These are phyloP conservation scores for Lithobates sylvaticus DNA, from an alignment of 2,797 vertebrate species.

Conservation along the genomic window DNA sequence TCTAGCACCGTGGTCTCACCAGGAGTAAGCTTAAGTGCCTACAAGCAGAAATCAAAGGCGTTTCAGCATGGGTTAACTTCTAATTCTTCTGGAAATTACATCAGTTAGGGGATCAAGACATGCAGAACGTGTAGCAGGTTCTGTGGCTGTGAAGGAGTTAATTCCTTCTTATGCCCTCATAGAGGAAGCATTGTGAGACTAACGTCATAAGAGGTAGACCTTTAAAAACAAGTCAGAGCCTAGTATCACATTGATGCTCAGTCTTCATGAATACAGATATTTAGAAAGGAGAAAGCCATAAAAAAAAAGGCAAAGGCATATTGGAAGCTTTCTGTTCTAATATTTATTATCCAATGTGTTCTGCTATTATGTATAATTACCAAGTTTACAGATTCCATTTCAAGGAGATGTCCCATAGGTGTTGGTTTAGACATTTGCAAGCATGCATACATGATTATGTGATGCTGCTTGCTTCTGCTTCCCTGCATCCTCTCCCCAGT, in stretches of 20 bases:
- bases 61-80: constrained; percentile 8
- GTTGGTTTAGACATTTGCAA: constrained; percentile 47
- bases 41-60: background rate
- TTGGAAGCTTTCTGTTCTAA: constrained; percentile 15
- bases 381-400: constrained; percentile 61
- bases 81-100: background rate
- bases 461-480: background rate
- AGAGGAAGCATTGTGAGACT: constrained; percentile 25
- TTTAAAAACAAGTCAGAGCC: constrained; percentile 40
- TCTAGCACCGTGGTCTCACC: constrained; percentile 20
- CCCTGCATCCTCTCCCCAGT: constrained; percentile 10
- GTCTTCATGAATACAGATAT: constrained; percentile 48
- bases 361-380: constrained; percentile 56
- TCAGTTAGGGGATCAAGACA: background rate
- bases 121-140: background rate
- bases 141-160: constrained; percentile 35
- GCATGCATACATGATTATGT: constrained; percentile 55
- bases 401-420: constrained; percentile 55
- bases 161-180: constrained; percentile 34
- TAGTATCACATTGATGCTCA: constrained; percentile 32
- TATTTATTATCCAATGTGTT: constrained; percentile 53
- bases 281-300: constrained; percentile 10
- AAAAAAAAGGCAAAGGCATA: background rate
- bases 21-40: constrained; percentile 18
- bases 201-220: constrained; percentile 54